Evolutionary conservation across 1,140 invertebrate species (phyloP), one percentile per base, ranked within the genome.

Genomic region (Leptopilina clavipes): DNA sequence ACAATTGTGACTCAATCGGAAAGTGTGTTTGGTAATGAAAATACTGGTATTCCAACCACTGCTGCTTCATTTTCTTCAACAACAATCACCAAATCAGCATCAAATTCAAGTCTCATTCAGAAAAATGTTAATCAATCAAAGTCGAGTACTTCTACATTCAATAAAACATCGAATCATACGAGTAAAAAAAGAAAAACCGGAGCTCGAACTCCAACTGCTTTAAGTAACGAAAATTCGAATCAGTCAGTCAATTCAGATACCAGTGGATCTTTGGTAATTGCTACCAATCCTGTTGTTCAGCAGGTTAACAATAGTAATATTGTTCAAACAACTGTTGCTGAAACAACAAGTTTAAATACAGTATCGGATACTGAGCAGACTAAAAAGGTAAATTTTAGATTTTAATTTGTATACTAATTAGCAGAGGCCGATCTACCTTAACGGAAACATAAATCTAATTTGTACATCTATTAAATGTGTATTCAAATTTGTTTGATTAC

Each of bases 1-100:
- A 91, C 90, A 0, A 85, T 90, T 48, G 88, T 91, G 17, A 90
- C 89, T 1, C 88, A 90, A 31, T 89, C 87, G 19, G 89, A 90
- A 74, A 89, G 89, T 71, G 89, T 90, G 10, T 90, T 90, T 52
- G 89, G 89, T 2, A 84, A 87, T 54, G 89, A 89, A 1, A 81
- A 76, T 1, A 74, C 48, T 22, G 78, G 78, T n/a, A 40, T n/a
- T 52, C 6, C 80, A 0, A 75, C 81, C 2, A 74, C 79, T 22
- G 74, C 77, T 9, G 31, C 78, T n/a, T 11, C 70, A 1, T 22
- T 76, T 3, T 22, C 78, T 12, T 10, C 59, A 1, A 17, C 73
- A 10, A 22, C 74, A 9, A 40, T 73, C 10, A 44, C 78, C 25
- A 86, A 81, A 18, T 75, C 82, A 6, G 70, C 70, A 22, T 79